phyloP scores from a whole-genome alignment of 2,113 vertebrate species.

The Alligator mississippiensis region DNA sequence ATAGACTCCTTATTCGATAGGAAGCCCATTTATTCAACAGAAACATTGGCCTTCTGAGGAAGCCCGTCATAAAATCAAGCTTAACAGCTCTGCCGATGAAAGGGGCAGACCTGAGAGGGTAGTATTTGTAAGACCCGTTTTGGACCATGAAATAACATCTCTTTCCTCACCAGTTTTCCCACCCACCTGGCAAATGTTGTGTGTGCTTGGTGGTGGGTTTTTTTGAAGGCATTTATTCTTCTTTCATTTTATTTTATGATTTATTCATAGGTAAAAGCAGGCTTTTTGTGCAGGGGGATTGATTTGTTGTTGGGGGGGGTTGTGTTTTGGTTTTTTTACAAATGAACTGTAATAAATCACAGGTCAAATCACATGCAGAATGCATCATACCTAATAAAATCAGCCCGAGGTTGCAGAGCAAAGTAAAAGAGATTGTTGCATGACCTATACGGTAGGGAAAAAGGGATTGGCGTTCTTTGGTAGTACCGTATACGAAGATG shows the following conservation, averaged over 20 bases:
- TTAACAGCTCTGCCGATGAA: background rate
- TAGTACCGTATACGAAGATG: slow-evolving; percentile 40
- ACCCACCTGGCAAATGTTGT: background rate
- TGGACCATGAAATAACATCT: background rate
- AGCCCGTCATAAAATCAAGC: background rate
- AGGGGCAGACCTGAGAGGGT: background rate
- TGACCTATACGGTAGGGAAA: background rate
- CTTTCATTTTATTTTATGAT: background rate
- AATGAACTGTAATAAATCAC: background rate
- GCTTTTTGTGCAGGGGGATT: background rate
- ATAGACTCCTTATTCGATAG: background rate
- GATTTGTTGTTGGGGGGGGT: background rate
- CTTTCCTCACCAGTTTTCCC: background rate
- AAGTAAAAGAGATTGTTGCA: background rate
- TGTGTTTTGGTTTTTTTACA: background rate
- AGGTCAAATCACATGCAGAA: background rate
- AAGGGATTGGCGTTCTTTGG: background rate
- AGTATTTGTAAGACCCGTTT: background rate
- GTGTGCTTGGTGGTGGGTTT: background rate
- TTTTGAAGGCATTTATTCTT: no score
- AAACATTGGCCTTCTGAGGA: background rate
- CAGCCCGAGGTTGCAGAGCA: background rate
- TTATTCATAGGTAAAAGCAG: background rate
- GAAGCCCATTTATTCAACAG: background rate
- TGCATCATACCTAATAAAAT: background rate